A percentile compares a stretch with the other conserved stretches of the same genome.
Evolutionary conservation across 2,888 invertebrate genomes (phyloP).

Genomic region (Philopedon plagiatum): DNA sequence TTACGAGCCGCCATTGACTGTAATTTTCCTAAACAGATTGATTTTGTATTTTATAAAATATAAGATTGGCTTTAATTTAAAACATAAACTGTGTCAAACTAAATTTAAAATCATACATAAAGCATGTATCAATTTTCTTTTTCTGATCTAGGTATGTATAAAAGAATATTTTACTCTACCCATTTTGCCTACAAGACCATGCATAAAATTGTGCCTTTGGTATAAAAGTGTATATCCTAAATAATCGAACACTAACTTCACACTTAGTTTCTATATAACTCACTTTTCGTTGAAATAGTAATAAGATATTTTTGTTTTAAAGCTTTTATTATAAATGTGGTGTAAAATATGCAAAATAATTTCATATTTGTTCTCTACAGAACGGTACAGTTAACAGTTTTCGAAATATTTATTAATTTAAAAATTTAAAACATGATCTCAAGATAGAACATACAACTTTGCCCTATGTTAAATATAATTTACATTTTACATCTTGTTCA

Average conservation of each 20-base stretch:
- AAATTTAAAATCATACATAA: neutral
- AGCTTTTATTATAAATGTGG: neutral
- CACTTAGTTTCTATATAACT: neutral
- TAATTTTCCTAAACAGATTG: too few relatives aligned
- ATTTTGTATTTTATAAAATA: too few relatives aligned
- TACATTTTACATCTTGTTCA: too few relatives aligned
- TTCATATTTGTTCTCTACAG: too few relatives aligned
- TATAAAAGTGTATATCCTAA: conserved; percentile 3
- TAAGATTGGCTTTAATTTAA: too few relatives aligned
- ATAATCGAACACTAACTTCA: neutral
- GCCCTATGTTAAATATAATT: too few relatives aligned
- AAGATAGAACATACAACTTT: too few relatives aligned
- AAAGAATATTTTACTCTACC: neutral
- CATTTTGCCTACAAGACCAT: conserved; percentile 12
- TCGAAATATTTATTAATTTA: too few relatives aligned
- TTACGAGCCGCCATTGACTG: too few relatives aligned
- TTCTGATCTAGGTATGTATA: neutral
- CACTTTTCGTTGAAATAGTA: neutral
- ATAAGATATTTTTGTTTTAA: neutral
- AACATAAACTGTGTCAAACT: neutral
- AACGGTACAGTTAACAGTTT: too few relatives aligned
- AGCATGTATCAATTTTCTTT: neutral
- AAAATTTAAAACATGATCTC: too few relatives aligned
- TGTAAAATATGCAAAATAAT: neutral
- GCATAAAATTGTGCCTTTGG: conserved; percentile 29